Base-by-base conservation (phyloP, 2,888 invertebrate species). In the Brenthis daphne region DNA sequence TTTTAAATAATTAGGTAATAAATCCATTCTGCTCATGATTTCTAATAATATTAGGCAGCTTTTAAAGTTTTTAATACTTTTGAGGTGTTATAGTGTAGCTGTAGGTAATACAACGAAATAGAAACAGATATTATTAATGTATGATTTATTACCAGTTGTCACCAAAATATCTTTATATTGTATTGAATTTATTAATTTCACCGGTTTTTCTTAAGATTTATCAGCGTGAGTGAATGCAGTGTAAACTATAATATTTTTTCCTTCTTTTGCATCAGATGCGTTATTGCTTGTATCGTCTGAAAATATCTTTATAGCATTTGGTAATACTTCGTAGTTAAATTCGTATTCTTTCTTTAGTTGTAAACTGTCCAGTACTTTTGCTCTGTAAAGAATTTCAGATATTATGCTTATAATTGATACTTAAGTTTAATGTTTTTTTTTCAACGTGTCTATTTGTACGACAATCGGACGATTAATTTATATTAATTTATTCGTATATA, bases 331-430 rank as follows among this genome's bases (percentile, higher is more conserved):
- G 72, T 86, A 88, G 1, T 79, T 74, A 16, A 87, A 76, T 67
- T 88, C 85, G 86, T 90, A 92, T 78, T 90, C 92, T 71, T 87
- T 91, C 63, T 82, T 87, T 12, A 92, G 73, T 20, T 87, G 75
- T 20, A 90, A 67, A 13, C 80, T 76, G 73, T 87, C 87, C 56
- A 92, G 73, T 47, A 80, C 77, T 73, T 84, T 80, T n/a, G 84
- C 83, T 61, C 92, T 92, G 81, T 6, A 75, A 77, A 66, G 51
- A 11, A 29, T 29, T 8, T 13, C 11, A 61, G 6, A 53, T 63
- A 16, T 29, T 47, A 16, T 16, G 16, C 1, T 14, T 48, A 3
- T 24, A 33, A 29, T 29, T 33, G 24, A 29, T 37, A 29, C 8
- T 56, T 33, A 33, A 24, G 1, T 14, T 29, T 14, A 29, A 13